Conservation (phyloP, 2,113 vertebrate genomes). For the Dasyurus viverrinus region DNA sequence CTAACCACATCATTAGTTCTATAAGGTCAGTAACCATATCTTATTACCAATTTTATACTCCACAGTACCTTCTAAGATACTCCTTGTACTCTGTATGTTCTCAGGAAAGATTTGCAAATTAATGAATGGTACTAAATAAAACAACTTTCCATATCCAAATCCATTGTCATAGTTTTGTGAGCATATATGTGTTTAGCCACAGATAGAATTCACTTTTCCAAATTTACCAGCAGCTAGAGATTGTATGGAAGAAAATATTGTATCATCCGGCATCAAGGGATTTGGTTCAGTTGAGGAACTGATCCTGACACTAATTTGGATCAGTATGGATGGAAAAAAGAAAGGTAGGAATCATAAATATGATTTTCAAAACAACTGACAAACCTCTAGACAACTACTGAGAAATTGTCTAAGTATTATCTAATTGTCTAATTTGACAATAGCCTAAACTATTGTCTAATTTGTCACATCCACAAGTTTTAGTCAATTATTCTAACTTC, state of each 20-base stretch:
- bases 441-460: not conserved
- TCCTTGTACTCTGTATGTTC: not conserved
- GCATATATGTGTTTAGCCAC: not conserved
- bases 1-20: not conserved
- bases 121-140: not conserved
- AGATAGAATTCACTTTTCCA: not conserved
- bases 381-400: not conserved
- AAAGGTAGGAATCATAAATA: not conserved
- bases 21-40: not conserved
- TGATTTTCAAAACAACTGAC: not conserved
- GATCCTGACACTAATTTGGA: not conserved
- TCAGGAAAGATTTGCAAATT: not conserved
- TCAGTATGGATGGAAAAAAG: not conserved
- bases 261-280: not conserved
- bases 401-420: not conserved
- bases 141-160: not conserved
- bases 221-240: not conserved
- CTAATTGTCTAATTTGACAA: not conserved
- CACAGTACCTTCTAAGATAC: not conserved
- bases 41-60: not conserved
- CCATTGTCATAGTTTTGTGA: not conserved
- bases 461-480: not conserved
- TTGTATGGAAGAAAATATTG: not conserved
- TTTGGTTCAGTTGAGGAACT: not conserved
- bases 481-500: not conserved